A percentile compares a stretch with the other conserved stretches of the same genome.
Conservation (phyloP, 2,113 vertebrate species). For the Marmota monax region DNA sequence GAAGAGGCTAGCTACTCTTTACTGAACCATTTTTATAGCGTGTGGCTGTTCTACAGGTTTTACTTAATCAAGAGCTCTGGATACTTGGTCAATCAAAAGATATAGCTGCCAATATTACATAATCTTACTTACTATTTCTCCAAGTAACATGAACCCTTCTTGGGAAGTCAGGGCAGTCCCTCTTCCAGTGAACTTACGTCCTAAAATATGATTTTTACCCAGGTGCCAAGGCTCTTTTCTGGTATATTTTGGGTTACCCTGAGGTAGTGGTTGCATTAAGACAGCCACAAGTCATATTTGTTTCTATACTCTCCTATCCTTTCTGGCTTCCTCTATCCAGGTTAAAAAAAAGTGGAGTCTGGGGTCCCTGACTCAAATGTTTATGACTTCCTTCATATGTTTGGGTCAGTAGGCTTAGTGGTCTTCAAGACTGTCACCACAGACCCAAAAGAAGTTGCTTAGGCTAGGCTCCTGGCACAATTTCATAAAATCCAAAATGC, state of each 20-base stretch:
- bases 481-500: no score
- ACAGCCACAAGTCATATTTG: not conserved
- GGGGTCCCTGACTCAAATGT: not conserved
- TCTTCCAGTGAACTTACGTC: not conserved
- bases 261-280: not conserved
- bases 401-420: no score
- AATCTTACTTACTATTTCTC: not conserved
- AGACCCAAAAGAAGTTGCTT: no score
- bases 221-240: not conserved
- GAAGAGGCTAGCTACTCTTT: not conserved
- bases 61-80: not conserved
- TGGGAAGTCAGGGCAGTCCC: no score
- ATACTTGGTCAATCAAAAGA: not conserved
- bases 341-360: not conserved
- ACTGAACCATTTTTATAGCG: not conserved
- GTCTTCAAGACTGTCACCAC: no score
- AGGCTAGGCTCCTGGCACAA: no score
- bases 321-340: not conserved
- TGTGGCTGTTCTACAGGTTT: not conserved
- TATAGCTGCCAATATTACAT: not conserved
- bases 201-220: not conserved
- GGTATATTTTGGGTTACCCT: not conserved
- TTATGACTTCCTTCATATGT: not conserved
- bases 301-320: not conserved
- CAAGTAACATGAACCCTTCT: not conserved